phyloP scores from a whole-genome alignment of 92 coral and sea anemone genomes.

The Epizoanthus ramosus region DNA sequence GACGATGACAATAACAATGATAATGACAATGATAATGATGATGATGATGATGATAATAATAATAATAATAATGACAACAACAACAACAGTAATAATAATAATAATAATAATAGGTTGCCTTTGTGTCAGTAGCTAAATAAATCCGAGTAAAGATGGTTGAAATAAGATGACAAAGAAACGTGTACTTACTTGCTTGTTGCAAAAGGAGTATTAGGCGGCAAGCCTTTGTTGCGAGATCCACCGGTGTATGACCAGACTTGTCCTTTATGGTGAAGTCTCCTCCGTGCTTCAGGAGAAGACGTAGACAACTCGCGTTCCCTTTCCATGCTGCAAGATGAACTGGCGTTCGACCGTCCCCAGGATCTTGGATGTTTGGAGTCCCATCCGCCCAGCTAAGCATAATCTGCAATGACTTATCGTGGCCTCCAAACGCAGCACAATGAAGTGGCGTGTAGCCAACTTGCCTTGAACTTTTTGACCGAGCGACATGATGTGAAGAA shows the following conservation, averaged over 20 bases:
- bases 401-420: constrained; percentile 58
- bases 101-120: too few species aligned
- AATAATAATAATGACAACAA: too few species aligned
- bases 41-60: too few species aligned
- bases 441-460: constrained; percentile 77
- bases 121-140: too few species aligned
- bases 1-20: too few species aligned
- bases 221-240: constrained; percentile 24
- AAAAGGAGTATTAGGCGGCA: constrained; percentile 26
- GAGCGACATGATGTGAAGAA: constrained; percentile 48
- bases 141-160: too few species aligned
- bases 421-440: constrained; percentile 79
- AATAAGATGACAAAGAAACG: too few species aligned
- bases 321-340: constrained; percentile 80
- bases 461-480: constrained; percentile 31
- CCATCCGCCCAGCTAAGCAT: constrained; percentile 79
- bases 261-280: constrained; percentile 53
- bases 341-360: constrained; percentile 64
- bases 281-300: constrained; percentile 56
- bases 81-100: too few species aligned
- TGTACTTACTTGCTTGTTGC: constrained; percentile 24
- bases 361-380: constrained; percentile 63
- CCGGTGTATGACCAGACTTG: constrained; percentile 32
- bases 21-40: too few species aligned
- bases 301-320: constrained; percentile 55